These are phyloP conservation scores for Bellardia pandia DNA, from an alignment of 2,888 invertebrate genomes.

Conservation along the genomic window DNA sequence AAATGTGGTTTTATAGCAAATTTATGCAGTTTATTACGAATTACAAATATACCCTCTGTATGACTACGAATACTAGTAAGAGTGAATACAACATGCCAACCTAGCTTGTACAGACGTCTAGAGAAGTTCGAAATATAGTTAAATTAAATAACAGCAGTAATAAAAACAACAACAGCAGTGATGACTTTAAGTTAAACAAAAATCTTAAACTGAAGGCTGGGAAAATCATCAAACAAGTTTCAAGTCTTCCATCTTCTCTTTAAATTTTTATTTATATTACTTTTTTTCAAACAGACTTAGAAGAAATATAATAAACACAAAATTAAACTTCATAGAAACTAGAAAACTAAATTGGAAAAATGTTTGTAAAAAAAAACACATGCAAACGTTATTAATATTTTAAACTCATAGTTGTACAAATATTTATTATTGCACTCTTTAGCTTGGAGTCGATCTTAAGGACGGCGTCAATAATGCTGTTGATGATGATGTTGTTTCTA, in stretches of 20 bases:
- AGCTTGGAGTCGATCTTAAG: neutral
- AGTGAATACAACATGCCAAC: neutral
- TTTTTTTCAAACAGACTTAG: neutral
- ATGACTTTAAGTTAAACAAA: constrained; percentile 60
- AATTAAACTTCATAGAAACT: constrained; percentile 19
- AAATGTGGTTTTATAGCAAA: constrained; percentile 64
- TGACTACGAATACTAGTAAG: neutral
- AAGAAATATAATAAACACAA: neutral
- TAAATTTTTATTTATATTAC: constrained; percentile 61
- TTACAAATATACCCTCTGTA: constrained; percentile 47
- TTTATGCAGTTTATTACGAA: constrained; percentile 60
- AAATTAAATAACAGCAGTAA: constrained; percentile 14
- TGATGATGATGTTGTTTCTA: neutral
- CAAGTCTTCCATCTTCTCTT: constrained; percentile 73
- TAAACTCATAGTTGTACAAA: neutral
- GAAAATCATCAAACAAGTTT: constrained; percentile 80
- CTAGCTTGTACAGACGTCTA: constrained; percentile 25
- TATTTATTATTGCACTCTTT: constrained; percentile 4
- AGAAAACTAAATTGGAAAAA: constrained; percentile 9
- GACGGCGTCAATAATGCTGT: neutral
- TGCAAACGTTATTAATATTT: constrained; percentile 16
- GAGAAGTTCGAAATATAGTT: constrained; percentile 49
- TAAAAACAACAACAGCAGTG: constrained; percentile 60
- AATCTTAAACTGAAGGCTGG: constrained; percentile 79
- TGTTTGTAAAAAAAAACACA: constrained; percentile 13